phyloP scores from a whole-genome alignment of 1,140 invertebrate genomes.

The Dreissena rostriformis region DNA sequence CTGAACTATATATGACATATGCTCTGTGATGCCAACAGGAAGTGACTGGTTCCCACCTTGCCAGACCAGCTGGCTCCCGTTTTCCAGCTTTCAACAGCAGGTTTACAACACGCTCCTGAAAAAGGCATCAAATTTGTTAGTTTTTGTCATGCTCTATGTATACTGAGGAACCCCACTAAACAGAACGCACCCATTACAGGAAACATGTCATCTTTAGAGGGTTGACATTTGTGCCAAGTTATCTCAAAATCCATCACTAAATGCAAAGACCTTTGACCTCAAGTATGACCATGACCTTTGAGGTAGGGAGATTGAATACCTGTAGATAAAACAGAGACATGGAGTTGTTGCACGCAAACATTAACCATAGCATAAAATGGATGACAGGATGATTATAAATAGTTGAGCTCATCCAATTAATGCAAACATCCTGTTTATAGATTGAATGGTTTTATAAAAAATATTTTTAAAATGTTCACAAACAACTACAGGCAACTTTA shows the following conservation, averaged over 20 bases:
- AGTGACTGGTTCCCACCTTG: slow-evolving; percentile 82
- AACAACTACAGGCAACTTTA: no score
- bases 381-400: background rate
- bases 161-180: no score
- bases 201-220: no score
- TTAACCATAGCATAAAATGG: background rate
- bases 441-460: no score
- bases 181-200: no score
- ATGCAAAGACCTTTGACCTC: no score
- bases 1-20: background rate
- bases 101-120: slow-evolving; percentile 93
- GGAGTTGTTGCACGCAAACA: background rate
- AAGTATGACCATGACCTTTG: no score
- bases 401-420: background rate
- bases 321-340: background rate
- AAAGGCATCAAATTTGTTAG: slow-evolving; percentile 51
- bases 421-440: background rate
- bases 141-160: background rate
- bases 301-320: background rate
- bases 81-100: slow-evolving; percentile 93
- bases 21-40: background rate
- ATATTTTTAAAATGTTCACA: no score
- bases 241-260: no score
- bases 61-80: slow-evolving; percentile 92
- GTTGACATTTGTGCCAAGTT: no score